Conservation (phyloP, 1,140 invertebrate species). For the Apocrypta bakeri region DNA sequence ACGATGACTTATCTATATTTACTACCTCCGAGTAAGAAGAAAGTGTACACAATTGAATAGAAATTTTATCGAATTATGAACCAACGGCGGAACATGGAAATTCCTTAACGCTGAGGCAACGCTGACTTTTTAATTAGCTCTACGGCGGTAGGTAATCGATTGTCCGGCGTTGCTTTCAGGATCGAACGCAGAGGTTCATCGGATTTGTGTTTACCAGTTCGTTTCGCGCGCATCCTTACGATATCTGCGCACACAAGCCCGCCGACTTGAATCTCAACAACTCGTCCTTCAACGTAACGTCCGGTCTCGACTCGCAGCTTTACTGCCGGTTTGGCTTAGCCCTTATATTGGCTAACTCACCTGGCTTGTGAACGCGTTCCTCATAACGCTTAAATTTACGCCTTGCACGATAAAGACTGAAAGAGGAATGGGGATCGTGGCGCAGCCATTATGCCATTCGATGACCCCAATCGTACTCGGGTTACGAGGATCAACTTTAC, state of each 20-base stretch:
- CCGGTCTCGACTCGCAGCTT: constrained; percentile 54
- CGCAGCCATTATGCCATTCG: constrained; percentile 57
- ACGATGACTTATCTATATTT: too few species aligned
- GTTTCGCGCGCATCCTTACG: constrained; percentile 15
- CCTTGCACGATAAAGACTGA: constrained; percentile 59
- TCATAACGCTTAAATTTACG: constrained; percentile 65
- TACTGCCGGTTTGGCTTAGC: constrained; percentile 59
- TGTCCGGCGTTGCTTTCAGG: too few species aligned
- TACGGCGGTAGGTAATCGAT: neutral
- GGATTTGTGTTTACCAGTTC: constrained; percentile 9
- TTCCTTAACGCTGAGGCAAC: too few species aligned
- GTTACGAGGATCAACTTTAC: constrained; percentile 63
- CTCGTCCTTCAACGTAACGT: constrained; percentile 38
- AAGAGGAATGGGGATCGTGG: neutral
- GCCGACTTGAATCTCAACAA: neutral
- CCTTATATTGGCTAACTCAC: constrained; percentile 60
- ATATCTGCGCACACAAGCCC: neutral
- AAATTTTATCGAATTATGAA: too few species aligned
- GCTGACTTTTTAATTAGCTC: neutral
- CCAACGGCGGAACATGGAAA: too few species aligned
- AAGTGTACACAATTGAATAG: too few species aligned
- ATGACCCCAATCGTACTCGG: constrained; percentile 60
- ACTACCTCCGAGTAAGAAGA: too few species aligned
- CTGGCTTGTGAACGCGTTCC: constrained; percentile 53
- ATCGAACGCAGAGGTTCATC: too few species aligned